Percentiles rank a stretch among this genome's conserved stretches.
phyloP scores from a whole-genome alignment of 2,888 invertebrate species.

The Neocrepidodera transversa region DNA sequence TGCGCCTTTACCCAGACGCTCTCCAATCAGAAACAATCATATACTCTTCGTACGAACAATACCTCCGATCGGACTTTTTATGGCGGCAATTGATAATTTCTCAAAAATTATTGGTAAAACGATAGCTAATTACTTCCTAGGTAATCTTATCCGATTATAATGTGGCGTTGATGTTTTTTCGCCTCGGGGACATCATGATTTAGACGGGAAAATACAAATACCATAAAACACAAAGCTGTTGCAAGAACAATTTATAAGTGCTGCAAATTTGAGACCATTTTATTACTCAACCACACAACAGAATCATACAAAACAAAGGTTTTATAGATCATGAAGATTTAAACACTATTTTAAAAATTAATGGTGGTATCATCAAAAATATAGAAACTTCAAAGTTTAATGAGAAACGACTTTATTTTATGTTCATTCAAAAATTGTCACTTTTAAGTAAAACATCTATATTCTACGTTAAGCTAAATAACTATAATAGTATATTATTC shows the following conservation, averaged over 20 bases:
- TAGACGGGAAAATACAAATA: not conserved
- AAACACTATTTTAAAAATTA: too few species aligned
- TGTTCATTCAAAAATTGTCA: too few species aligned
- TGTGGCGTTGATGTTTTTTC: not conserved
- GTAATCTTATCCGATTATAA: not conserved
- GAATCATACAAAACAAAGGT: too few species aligned
- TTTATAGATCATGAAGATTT: too few species aligned
- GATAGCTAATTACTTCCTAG: constrained; percentile 19
- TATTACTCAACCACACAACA: too few species aligned
- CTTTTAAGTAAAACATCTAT: too few species aligned
- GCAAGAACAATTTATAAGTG: not conserved
- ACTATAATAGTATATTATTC: too few species aligned
- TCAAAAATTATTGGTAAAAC: constrained; percentile 15
- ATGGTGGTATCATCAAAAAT: too few species aligned
- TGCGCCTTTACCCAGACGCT: constrained; percentile 16
- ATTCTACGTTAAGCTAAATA: too few species aligned
- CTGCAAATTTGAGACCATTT: too few species aligned
- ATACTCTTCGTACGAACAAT: constrained; percentile 15
- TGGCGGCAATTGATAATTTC: constrained; percentile 6
- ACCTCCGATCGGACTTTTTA: constrained; percentile 15
- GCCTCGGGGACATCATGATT: not conserved
- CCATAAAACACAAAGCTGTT: not conserved
- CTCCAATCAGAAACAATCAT: constrained; percentile 14
- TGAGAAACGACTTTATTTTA: too few species aligned
- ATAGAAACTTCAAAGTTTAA: too few species aligned